These are phyloP conservation scores for Dolichopus griseipennis DNA, from an alignment of 2,888 invertebrate genomes.

Conservation along the genomic window DNA sequence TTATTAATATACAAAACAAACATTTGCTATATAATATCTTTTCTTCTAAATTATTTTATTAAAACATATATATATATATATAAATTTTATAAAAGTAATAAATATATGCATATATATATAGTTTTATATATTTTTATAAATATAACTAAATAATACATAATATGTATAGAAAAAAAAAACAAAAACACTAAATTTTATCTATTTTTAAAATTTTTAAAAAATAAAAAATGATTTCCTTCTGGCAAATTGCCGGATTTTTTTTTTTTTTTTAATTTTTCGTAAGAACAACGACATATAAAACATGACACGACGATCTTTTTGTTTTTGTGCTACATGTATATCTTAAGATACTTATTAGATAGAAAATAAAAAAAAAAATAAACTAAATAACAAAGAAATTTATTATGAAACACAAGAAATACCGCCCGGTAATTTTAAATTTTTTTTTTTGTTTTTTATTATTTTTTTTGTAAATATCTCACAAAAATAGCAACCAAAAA, in stretches of 20 bases:
- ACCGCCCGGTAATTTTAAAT: background rate
- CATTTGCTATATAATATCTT: too few species aligned
- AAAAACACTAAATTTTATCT: too few species aligned
- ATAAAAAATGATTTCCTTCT: constrained; percentile 1
- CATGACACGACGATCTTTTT: background rate
- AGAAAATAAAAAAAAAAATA: background rate
- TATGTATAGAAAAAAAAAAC: background rate
- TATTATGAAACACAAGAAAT: background rate
- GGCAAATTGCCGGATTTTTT: background rate
- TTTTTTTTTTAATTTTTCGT: background rate
- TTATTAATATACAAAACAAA: too few species aligned
- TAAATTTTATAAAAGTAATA: too few species aligned
- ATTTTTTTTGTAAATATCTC: background rate
- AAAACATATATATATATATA: too few species aligned
- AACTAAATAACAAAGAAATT: background rate
- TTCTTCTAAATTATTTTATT: too few species aligned
- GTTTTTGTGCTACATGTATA: background rate
- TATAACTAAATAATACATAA: too few species aligned
- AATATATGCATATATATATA: too few species aligned
- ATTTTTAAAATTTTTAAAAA: background rate
- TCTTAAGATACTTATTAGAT: background rate
- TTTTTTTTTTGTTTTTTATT: background rate
- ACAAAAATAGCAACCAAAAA: background rate
- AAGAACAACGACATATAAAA: background rate
- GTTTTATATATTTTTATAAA: too few species aligned